Conservation (phyloP, 2,797 vertebrate genomes). For the Clarias laeviceps region DNA sequence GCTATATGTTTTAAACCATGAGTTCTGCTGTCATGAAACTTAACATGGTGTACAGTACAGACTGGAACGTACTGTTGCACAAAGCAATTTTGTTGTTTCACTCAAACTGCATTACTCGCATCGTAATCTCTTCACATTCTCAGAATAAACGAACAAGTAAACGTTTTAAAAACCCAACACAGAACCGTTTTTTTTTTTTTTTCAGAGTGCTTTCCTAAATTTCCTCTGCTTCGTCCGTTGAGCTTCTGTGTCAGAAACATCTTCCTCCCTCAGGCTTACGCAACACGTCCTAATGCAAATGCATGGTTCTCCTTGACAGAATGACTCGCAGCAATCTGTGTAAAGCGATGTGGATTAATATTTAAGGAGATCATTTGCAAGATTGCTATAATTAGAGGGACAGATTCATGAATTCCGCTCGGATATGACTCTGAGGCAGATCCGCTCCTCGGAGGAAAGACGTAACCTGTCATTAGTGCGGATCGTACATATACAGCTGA, state of each 20-base stretch:
- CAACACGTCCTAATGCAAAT: constrained; percentile 30
- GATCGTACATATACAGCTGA: constrained; percentile 66
- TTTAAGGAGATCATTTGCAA: constrained; percentile 80
- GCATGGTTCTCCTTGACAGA: constrained; percentile 60
- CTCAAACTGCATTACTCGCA: not conserved
- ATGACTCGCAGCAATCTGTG: constrained; percentile 71
- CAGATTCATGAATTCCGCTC: constrained; percentile 81
- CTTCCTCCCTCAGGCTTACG: constrained; percentile 25
- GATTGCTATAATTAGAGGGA: constrained; percentile 78
- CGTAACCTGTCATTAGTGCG: constrained; percentile 74
- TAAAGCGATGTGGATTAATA: constrained; percentile 77
- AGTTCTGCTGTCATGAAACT: no score
- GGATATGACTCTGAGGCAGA: constrained; percentile 76
- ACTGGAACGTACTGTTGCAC: not conserved
- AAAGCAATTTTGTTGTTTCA: not conserved
- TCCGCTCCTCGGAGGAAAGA: constrained; percentile 75
- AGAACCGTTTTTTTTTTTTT: no score
- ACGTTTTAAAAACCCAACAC: not conserved
- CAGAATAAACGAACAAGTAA: not conserved
- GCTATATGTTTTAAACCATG: no score
- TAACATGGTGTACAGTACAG: not conserved
- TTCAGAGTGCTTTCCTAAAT: not conserved
- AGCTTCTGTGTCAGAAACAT: not conserved
- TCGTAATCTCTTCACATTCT: no score
- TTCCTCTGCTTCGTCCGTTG: not conserved